Evolutionary conservation across 2,797 vertebrate species (phyloP), one percentile per base, ranked within the genome.

Genomic region (Amniataba percoides): DNA sequence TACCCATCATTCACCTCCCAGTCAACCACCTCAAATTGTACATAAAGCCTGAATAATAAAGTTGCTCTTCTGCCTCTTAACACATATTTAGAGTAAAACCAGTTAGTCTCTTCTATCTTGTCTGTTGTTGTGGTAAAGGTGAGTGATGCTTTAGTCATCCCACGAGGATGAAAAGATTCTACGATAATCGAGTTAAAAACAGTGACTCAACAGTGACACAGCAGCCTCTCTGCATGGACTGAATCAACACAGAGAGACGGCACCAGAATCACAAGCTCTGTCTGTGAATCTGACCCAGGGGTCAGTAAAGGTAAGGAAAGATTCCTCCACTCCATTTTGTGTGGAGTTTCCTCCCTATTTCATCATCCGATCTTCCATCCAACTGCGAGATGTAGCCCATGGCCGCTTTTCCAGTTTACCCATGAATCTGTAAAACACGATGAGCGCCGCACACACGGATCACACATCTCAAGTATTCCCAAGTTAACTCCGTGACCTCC

Each of bases 311-410:
- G 83, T 80, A 75, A 67, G 60, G 51, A 14, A 57, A 55, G 39
- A 25, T 18, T 7, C 31, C 60, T 61, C 31, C 36, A 34, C 77
- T 80, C 75, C 66, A 76, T 68, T 90, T 77, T 76, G 15, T 40
- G 48, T 31, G 67, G 52, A 42, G 77, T 92, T 93, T 92, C 86
- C 83, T 79, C 74, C 71, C 36, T 15, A 67, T 94, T 92, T 92
- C 89, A 93, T 93, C 91, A 93, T 89, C 84, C 79, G 55, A 64
- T 83, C 84, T 88, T 71, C 81, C 77, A 43, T 79, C 90, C 86
- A 42, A 74, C 80, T 82, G 80, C 9, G 83, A 78, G 75, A 40
- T 63, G 55, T 71, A 59, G 67, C 73, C 70, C 45, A 31, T 71
- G 58, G 74, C 70, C 15, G 2, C 66, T 69, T 74, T 78, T 51